phyloP scores from a whole-genome alignment of 2,797 vertebrate species.

The Australoheros facetus region DNA sequence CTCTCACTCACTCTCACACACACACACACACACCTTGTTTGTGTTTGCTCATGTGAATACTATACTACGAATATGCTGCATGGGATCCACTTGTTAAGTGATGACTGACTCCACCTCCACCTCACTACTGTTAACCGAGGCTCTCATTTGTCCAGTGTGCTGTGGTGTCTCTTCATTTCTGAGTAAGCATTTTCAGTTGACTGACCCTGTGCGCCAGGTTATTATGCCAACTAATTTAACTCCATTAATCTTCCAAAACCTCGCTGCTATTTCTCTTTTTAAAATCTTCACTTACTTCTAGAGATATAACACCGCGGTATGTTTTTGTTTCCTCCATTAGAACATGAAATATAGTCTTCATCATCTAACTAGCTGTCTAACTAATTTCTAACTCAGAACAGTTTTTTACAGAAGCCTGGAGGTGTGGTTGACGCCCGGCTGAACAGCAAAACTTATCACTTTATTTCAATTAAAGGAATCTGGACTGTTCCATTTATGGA shows the following conservation, averaged over 20 bases:
- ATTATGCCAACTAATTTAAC: not conserved
- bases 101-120: not conserved
- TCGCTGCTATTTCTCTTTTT: not conserved
- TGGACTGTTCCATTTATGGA: too few species aligned
- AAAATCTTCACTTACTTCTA: not conserved
- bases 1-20: not conserved
- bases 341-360: too few species aligned
- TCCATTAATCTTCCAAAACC: not conserved
- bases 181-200: rapidly evolving
- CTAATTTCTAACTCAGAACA: too few species aligned
- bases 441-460: too few species aligned
- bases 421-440: too few species aligned
- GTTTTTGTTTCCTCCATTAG: too few species aligned
- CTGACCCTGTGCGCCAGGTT: not conserved
- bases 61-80: not conserved
- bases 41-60: not conserved
- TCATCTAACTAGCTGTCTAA: too few species aligned
- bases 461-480: too few species aligned
- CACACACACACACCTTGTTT: not conserved
- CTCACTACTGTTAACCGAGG: not conserved
- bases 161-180: not conserved
- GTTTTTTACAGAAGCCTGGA: too few species aligned
- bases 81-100: not conserved
- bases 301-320: too few species aligned
- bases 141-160: not conserved